Conservation (phyloP, 2,113 vertebrate species). For the Actinemys pallida region DNA sequence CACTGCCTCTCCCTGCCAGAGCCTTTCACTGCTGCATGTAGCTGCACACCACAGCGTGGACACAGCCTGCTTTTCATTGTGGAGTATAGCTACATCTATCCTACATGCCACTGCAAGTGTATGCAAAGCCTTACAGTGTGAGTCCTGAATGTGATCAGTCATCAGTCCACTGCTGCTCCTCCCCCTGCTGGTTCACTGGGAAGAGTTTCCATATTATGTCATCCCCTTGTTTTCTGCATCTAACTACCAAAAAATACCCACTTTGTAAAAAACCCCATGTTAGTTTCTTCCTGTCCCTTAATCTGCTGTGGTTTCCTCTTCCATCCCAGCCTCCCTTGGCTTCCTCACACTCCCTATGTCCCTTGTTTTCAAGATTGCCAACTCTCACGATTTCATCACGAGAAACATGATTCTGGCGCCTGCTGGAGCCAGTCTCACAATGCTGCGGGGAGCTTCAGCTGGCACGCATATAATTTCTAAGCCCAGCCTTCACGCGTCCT, state of each 20-base stretch:
- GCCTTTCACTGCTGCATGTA: neutral
- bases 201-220: neutral
- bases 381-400: neutral
- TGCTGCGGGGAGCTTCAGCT: neutral
- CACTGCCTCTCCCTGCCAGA: neutral
- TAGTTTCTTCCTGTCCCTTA: neutral
- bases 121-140: neutral
- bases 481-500: neutral
- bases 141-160: neutral
- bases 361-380: neutral
- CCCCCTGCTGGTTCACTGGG: neutral
- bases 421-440: neutral
- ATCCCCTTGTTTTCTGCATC: neutral
- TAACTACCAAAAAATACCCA: neutral
- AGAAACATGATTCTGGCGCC: neutral
- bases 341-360: neutral
- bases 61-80: neutral
- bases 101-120: neutral
- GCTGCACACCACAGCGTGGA: neutral
- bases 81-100: neutral
- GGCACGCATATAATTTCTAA: neutral
- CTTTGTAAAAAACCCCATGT: neutral
- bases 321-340: neutral
- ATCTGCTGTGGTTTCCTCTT: neutral
- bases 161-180: neutral